phyloP scores from a whole-genome alignment of 2,797 vertebrate species.

The Acipenser transmontanus region DNA sequence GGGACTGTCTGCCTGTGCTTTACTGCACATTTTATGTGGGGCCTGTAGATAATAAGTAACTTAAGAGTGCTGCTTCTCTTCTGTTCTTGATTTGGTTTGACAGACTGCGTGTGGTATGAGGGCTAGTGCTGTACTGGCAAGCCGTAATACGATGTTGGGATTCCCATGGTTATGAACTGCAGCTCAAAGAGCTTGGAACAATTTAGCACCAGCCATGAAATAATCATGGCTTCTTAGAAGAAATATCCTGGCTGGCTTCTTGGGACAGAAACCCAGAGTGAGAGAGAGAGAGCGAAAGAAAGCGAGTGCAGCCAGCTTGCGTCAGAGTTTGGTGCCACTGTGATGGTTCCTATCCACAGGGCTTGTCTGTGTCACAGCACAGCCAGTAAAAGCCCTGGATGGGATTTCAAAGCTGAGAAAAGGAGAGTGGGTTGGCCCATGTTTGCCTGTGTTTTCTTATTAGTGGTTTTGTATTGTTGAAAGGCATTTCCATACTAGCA shows the following conservation, averaged over 20 bases:
- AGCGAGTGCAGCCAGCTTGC: constrained; percentile 30
- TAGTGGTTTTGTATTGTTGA: constrained; percentile 53
- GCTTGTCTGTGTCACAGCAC: constrained; percentile 11
- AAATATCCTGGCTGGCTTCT: constrained; percentile 32
- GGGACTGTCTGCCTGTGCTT: not conserved
- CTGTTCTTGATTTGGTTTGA: constrained; percentile 34
- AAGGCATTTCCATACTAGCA: constrained; percentile 45
- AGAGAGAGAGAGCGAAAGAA: constrained; percentile 14
- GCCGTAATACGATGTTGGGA: constrained; percentile 32
- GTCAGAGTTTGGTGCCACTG: constrained; percentile 7
- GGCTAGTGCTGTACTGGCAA: constrained; percentile 52
- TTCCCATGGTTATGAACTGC: constrained; percentile 52
- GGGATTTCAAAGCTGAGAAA: constrained; percentile 31
- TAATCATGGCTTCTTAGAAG: constrained; percentile 37
- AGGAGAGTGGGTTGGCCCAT: constrained; percentile 35
- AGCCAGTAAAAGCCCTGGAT: constrained; percentile 27
- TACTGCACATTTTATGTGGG: constrained; percentile 9
- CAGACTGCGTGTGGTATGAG: constrained; percentile 50
- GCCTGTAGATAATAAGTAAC: not conserved
- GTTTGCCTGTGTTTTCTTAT: constrained; percentile 56
- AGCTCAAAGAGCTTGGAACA: constrained; percentile 49
- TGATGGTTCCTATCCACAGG: constrained; percentile 5
- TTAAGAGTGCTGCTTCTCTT: not conserved
- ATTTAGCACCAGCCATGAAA: constrained; percentile 53
- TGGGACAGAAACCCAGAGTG: constrained; percentile 10